Evolutionary conservation across 2,888 invertebrate species (phyloP).

Genomic region (Lasioglossum villosulum): DNA sequence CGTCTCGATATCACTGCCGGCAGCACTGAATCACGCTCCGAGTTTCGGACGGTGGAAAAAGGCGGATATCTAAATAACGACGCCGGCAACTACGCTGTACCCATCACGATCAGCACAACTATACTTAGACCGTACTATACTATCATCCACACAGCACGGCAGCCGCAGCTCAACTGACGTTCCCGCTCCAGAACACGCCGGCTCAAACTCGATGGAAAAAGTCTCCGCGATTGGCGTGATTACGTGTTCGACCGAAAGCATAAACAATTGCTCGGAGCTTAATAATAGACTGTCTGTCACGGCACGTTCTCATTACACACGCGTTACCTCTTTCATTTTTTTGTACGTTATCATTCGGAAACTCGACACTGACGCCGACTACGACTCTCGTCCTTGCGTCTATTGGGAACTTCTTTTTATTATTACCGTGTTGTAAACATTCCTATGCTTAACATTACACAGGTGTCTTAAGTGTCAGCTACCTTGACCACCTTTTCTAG

Average conservation of each 20-base stretch:
- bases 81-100: neutral
- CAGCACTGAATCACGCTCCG: constrained; percentile 33
- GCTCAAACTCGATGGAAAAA: constrained; percentile 1
- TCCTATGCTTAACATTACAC: neutral
- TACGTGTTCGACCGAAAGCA: constrained; percentile 34
- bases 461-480: too few relatives aligned
- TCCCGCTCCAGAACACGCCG: constrained; percentile 9
- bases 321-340: neutral
- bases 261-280: constrained; percentile 23
- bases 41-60: constrained; percentile 22
- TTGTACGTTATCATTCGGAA: neutral
- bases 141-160: constrained; percentile 42
- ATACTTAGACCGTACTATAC: neutral
- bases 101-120: neutral
- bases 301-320: neutral
- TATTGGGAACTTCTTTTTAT: too few relatives aligned
- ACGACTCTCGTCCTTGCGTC: neutral
- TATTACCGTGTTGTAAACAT: neutral
- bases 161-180: constrained; percentile 56
- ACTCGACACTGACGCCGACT: neutral
- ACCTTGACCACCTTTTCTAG: too few relatives aligned
- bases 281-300: constrained; percentile 13
- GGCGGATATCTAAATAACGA: constrained; percentile 50
- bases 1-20: constrained; percentile 36
- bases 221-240: neutral